These are phyloP conservation scores for Mormyrus proboscirostris DNA, from an alignment of 2,797 vertebrate genomes.

Conservation along the genomic window DNA sequence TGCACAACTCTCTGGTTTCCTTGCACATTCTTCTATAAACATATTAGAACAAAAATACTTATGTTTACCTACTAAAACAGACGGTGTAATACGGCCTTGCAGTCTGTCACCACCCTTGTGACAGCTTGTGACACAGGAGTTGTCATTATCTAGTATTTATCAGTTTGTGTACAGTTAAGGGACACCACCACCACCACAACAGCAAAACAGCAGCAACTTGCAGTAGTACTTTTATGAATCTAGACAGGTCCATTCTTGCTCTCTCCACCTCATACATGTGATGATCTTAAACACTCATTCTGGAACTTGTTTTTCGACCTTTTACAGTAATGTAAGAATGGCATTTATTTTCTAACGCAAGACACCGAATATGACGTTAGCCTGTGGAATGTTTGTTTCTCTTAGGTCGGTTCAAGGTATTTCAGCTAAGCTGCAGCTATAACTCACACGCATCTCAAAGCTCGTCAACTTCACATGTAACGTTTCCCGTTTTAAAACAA, in stretches of 20 bases:
- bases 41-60: not conserved
- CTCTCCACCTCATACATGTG: not conserved
- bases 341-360: not conserved
- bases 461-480: not conserved
- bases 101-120: not conserved
- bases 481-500: not conserved
- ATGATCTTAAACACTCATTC: not conserved
- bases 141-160: not conserved
- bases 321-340: not conserved
- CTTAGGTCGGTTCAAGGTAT: not conserved
- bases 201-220: not conserved
- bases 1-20: not conserved
- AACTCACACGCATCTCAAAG: not conserved
- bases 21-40: not conserved
- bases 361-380: not conserved
- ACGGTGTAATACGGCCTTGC: not conserved
- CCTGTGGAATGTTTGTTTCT: not conserved
- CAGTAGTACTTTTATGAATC: not conserved
- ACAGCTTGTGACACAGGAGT: not conserved
- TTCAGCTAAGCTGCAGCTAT: not conserved
- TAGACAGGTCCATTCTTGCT: not conserved
- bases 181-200: not conserved
- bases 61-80: not conserved
- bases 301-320: not conserved
- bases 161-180: not conserved